Evolutionary conservation across 2,888 invertebrate species (phyloP).

Genomic region (Exocentrus adspersus): DNA sequence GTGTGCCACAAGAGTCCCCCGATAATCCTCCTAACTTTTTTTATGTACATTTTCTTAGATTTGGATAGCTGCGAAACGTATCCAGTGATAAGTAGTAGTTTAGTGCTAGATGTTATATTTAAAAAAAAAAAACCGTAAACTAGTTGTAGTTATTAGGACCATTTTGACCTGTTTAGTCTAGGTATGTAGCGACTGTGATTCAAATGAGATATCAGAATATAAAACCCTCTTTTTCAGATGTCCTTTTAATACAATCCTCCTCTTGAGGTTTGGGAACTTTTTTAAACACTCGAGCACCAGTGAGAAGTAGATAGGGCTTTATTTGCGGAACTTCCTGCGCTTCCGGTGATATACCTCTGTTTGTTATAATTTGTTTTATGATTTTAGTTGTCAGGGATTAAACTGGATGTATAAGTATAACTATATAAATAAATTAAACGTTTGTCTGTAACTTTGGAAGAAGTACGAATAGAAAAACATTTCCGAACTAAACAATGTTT

Average conservation of each 20-base stretch:
- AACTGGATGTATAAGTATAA: not conserved
- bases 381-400: not conserved
- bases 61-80: not conserved
- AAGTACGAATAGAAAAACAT: too few species aligned
- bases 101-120: slow-evolving; percentile 30
- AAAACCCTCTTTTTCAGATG: slow-evolving; percentile 53
- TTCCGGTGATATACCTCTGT: slow-evolving; percentile 13
- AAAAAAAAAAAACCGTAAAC: too few species aligned
- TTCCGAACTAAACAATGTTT: not conserved
- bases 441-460: too few species aligned
- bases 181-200: slow-evolving; percentile 49
- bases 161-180: slow-evolving; percentile 40
- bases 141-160: slow-evolving; percentile 38
- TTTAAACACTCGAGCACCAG: slow-evolving; percentile 1
- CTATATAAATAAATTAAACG: not conserved
- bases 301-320: not conserved
- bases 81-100: slow-evolving; percentile 35
- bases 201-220: slow-evolving; percentile 49
- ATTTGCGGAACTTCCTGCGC: not conserved
- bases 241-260: slow-evolving; percentile 51
- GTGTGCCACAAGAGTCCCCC: slow-evolving; percentile 18
- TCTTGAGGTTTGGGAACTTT: slow-evolving; percentile 39
- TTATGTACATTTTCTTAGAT: slow-evolving; percentile 1
- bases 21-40: not conserved
- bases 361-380: slow-evolving; percentile 3